Percentiles rank a stretch among this genome's conserved stretches.
Conservation (phyloP, 1,140 invertebrate genomes). For the Drosophila ironensis region DNA sequence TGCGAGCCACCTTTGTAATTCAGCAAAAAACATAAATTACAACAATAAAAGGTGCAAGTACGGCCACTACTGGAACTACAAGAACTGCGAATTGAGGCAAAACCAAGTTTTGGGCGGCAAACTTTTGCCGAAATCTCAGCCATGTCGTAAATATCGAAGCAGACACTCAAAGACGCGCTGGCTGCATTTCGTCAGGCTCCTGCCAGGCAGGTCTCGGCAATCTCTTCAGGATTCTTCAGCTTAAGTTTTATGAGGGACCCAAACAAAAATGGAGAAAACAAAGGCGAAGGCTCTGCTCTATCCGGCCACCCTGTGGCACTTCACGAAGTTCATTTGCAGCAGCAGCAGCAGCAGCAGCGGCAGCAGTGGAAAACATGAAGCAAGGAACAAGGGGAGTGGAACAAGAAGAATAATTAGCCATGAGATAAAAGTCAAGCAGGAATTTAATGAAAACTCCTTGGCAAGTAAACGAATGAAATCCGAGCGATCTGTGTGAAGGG, state of each 20-base stretch:
- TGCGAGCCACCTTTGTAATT: neutral
- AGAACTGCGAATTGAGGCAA: constrained; percentile 23
- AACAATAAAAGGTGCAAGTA: constrained; percentile 8
- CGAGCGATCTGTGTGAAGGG: constrained; percentile 14
- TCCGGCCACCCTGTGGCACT: too few species aligned
- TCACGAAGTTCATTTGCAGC: constrained; percentile 45
- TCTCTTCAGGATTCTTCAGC: constrained; percentile 27
- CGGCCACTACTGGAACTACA: neutral
- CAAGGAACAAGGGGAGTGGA: too few species aligned
- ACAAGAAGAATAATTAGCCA: constrained; percentile 44
- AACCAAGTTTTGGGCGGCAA: constrained; percentile 37
- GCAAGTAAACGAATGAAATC: constrained; percentile 12
- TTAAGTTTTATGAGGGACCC: constrained; percentile 47
- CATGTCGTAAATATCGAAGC: constrained; percentile 53
- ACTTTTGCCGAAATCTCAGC: constrained; percentile 49
- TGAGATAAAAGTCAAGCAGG: constrained; percentile 36
- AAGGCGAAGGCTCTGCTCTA: neutral
- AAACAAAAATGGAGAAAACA: constrained; percentile 34
- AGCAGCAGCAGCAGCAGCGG: too few species aligned
- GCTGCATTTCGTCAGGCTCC: constrained; percentile 2
- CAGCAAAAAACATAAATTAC: neutral
- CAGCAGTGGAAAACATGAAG: too few species aligned
- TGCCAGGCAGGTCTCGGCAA: too few species aligned
- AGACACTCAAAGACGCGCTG: constrained; percentile 37
- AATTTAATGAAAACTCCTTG: constrained; percentile 30